Conservation (phyloP, 2,888 invertebrate species). For the Pardosa pseudoannulata region DNA sequence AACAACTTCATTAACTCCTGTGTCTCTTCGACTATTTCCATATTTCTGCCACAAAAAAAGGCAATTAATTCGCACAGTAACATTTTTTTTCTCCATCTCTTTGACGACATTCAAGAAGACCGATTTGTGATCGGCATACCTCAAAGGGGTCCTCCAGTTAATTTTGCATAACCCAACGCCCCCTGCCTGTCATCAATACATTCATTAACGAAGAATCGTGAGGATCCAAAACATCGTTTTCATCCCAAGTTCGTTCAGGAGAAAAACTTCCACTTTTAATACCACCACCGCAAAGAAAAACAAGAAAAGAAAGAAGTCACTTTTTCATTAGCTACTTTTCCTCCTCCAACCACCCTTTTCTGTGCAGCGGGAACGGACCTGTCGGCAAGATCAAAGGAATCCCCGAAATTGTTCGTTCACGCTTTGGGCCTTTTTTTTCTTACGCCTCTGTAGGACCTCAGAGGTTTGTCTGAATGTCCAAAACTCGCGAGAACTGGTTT, state of each 20-base stretch:
- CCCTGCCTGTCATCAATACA: slow-evolving; percentile 13
- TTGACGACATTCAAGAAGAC: no score
- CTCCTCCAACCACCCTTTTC: slow-evolving; percentile 34
- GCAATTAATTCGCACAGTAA: no score
- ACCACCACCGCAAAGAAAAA: slow-evolving; percentile 19
- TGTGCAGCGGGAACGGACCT: slow-evolving; percentile 19
- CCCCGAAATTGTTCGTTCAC: slow-evolving; percentile 67
- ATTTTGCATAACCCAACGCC: background rate
- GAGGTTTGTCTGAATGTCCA: background rate
- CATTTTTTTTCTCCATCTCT: no score
- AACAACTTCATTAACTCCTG: no score
- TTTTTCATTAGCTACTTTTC: slow-evolving; percentile 69
- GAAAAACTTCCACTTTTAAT: background rate
- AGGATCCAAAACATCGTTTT: background rate
- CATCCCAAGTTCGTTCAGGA: background rate
- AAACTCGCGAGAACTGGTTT: slow-evolving; percentile 3
- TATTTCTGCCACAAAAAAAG: no score
- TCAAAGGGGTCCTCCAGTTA: background rate
- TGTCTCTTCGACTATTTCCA: no score
- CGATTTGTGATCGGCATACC: background rate
- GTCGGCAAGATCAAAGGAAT: slow-evolving; percentile 62
- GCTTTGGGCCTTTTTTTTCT: slow-evolving; percentile 31
- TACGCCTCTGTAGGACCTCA: slow-evolving; percentile 3
- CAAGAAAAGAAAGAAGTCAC: slow-evolving; percentile 35
- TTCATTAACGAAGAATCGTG: slow-evolving; percentile 27